Conservation (phyloP, 2,113 vertebrate genomes). For the Halcyon senegalensis region DNA sequence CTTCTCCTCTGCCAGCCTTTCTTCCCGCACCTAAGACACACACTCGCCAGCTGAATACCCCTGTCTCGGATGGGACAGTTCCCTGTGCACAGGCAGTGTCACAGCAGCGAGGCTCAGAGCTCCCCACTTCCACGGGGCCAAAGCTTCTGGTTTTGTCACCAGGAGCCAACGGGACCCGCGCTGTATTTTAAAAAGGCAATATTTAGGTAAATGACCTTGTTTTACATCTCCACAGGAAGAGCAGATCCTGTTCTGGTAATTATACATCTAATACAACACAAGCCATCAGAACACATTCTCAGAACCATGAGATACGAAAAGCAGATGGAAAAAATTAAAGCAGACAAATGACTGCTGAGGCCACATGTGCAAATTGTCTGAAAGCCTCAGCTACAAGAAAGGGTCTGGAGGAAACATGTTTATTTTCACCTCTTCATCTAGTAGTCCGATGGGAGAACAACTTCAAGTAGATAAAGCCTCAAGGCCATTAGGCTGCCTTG, state of each 20-base stretch:
- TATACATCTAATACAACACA: not conserved
- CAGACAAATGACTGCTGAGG: not conserved
- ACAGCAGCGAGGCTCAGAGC: not conserved
- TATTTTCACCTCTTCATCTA: not conserved
- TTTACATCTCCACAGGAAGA: not conserved
- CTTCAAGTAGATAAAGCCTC: not conserved
- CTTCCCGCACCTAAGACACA: constrained; percentile 76
- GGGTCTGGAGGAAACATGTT: not conserved
- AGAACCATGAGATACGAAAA: not conserved
- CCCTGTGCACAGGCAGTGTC: too few species aligned
- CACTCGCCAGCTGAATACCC: not conserved
- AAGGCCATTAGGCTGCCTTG: not conserved
- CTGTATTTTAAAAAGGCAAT: not conserved
- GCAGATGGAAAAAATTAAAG: not conserved
- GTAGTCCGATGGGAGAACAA: not conserved
- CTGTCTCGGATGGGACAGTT: not conserved
- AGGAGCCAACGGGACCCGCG: not conserved
- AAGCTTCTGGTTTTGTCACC: not conserved
- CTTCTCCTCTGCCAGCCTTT: constrained; percentile 88
- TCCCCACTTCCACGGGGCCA: not conserved
- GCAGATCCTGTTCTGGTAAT: not conserved
- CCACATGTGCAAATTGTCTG: not conserved
- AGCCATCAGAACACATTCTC: not conserved
- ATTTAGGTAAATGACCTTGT: not conserved
- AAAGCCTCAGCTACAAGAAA: not conserved